Base-by-base conservation (phyloP, 2,797 vertebrate genomes). In the Rhynchonycteris naso region DNA sequence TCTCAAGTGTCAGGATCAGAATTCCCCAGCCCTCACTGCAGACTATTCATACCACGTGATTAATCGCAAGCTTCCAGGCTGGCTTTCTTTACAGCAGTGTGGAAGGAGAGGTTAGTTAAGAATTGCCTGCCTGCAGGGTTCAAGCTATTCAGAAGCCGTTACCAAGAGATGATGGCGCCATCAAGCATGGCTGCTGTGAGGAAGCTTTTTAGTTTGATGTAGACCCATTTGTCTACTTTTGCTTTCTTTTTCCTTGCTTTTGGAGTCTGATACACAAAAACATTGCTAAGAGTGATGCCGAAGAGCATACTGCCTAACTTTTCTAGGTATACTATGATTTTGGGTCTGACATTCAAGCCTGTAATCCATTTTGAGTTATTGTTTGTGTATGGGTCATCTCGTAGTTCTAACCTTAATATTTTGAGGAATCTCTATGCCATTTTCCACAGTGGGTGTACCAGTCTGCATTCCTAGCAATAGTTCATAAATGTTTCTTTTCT, bases 121-220 rank as follows among this genome's bases (percentile, higher is more conserved):
- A 87, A 93, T 65, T 68, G 56, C 83, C 93, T 68, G 50, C 80
- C 93, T 89, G 52, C 38, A 43, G 91, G 84, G 61, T 84, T 92
- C 83, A 95, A 95, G 91, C 91, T 96, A 79, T 92, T 95, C 93
- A 75, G 22, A 83, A 93, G 65, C 69, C 65, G 58, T 88, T 83
- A 92, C 68, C 59, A 63, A 92, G 28, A 85, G 81, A 81, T 38
- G 21, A 43, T 38, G 33, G 38, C 9, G 11, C 71, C 87, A 50
- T 95, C 87, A 94, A 90, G 79, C 18, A 47, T 47, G 79, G 28
- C 38, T 81, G 16, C 38, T 21, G 26, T 22, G 11, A 18, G 4
- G 28, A 63, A 47, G 28, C 26, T 12, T 81, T 63, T 81, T n/a
- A 63, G 38, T 43, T 47, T 47, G 26, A 61, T 22, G 54, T 26